Base-by-base conservation (phyloP, 1,140 invertebrate genomes). In the Bactericera cockerelli region DNA sequence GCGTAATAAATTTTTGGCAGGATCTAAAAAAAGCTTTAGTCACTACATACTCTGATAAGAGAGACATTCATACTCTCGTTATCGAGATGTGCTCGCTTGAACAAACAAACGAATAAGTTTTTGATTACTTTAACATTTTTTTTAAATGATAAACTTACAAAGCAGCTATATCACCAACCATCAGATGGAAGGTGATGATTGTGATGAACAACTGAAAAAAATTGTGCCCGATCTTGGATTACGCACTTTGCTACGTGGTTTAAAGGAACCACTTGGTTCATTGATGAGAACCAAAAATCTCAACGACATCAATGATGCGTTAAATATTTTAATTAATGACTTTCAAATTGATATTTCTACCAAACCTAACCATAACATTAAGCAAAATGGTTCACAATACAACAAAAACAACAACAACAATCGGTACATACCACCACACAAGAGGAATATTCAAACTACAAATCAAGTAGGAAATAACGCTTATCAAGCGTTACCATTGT, bases 241-340 rank as follows among this genome's bases (percentile, higher is more conserved):
- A 56, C 3, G 19, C 24, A 3, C 26, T 3, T 21, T 56, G 14
- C 28, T n/a, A 56, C 21, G 14, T n/a, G 55, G 55, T 22, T 26
- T 56, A 25, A 19, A 56, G 22, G 19, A 56, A 56, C 55, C 55
- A 2, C 28, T 56, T n/a, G 55, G 55, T 10, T 56, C 31, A 26
- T 33, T 57, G 19, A 57, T 57, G 56, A 33, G 26, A 19, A 57
- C 25, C 19, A 57, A 36, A 57, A 57, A 57, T 33, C 56, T 19
- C 19, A 57, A 10, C 13, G 10, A 25, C 8, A 13, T 57, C 2
- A 28, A 57, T 16, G 56, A 57, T 26, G 26, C 56, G 3, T 24
- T 57, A 28, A 36, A 36, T 10, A 57, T 57, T n/a, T n/a, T 57
- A 33, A 57, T 26, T 14, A 57, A 57, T n/a, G 25, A 57, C 19